A percentile compares a stretch with the other conserved stretches of the same genome.
These are phyloP conservation scores for Salvelinus namaycush DNA, from an alignment of 2,113 vertebrate species.

Conservation along the genomic window DNA sequence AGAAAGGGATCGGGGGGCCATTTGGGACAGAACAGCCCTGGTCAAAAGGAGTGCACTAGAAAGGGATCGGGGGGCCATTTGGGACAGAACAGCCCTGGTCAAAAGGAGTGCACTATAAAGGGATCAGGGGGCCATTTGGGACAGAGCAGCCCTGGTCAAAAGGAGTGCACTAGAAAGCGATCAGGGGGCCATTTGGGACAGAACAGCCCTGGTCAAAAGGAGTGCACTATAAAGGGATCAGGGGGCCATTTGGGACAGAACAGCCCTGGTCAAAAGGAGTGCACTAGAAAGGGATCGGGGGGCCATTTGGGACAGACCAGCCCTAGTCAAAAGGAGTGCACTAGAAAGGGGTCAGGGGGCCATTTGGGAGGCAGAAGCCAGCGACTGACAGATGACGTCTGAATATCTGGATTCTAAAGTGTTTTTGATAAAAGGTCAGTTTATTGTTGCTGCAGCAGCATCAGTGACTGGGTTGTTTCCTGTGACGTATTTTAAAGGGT, in stretches of 20 bases:
- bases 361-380: not conserved
- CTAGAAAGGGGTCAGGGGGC: too few species aligned
- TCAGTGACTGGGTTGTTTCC: too few species aligned
- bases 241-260: not conserved
- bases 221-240: too few species aligned
- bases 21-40: not conserved
- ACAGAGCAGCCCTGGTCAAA: too few species aligned
- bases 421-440: not conserved
- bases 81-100: too few species aligned
- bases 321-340: too few species aligned
- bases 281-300: too few species aligned
- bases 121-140: not conserved
- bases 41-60: too few species aligned
- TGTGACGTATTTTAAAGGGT: not conserved
- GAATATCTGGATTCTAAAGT: not conserved
- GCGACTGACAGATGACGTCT: not conserved
- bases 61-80: not conserved
- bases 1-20: not conserved
- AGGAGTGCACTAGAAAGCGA: too few species aligned
- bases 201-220: too few species aligned
- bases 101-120: too few species aligned
- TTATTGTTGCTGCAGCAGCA: not conserved
- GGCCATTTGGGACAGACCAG: not conserved
- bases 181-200: not conserved
- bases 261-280: not conserved